Conservation (phyloP, 2,797 vertebrate species). For the Arremon aurantiirostris region DNA sequence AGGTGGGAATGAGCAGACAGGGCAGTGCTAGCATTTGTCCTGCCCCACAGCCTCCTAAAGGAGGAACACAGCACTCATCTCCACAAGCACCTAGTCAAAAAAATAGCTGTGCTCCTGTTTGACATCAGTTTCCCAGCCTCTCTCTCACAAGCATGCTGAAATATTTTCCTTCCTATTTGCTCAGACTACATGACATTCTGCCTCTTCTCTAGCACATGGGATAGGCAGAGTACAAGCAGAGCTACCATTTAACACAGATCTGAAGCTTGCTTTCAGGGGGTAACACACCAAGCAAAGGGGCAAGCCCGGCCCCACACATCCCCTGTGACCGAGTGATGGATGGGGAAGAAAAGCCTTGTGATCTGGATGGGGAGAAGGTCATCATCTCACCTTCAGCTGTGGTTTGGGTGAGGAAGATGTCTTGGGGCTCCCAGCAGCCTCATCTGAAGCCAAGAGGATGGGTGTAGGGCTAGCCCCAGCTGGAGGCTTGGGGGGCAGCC, state of each 20-base stretch:
- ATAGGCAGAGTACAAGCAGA: not conserved
- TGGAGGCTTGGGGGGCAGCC: conserved; percentile 60
- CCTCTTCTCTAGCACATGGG: not conserved
- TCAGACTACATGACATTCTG: not conserved
- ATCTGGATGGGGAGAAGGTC: not conserved
- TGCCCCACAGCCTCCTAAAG: not conserved
- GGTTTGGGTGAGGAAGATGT: conserved; percentile 59
- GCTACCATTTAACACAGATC: not conserved
- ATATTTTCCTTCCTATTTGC: not conserved
- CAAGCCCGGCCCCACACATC: not conserved
- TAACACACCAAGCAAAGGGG: not conserved
- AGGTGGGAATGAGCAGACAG: not conserved
- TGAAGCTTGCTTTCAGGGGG: not conserved
- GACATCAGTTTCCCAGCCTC: not conserved
- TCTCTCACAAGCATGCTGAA: not conserved
- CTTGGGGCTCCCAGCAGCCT: not conserved
- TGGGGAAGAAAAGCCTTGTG: not conserved
- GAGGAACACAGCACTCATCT: not conserved
- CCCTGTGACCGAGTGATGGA: accelerated
- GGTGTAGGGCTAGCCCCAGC: conserved; percentile 55
- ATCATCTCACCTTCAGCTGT: conserved; percentile 73
- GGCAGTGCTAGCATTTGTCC: not conserved
- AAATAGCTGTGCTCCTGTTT: not conserved
- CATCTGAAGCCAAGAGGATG: conserved; percentile 50
- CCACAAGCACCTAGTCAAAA: not conserved